Percentiles rank a stretch among this genome's conserved stretches.
Evolutionary conservation across 1,140 invertebrate species (phyloP).

Genomic region (Atta texana): DNA sequence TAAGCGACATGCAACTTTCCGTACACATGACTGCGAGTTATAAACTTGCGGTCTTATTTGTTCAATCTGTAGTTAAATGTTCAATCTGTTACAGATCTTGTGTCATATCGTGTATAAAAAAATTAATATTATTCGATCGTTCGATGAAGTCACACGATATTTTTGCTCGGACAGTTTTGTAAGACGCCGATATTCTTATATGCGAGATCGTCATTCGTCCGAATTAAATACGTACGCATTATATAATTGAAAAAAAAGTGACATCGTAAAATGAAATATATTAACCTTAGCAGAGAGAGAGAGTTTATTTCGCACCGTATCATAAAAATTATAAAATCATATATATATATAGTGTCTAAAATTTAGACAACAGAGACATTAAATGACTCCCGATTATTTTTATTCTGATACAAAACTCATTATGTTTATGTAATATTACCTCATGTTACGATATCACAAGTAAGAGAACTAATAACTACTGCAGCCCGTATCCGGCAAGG

Average conservation of each 20-base stretch:
- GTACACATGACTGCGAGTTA: neutral
- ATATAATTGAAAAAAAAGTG: neutral
- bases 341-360: neutral
- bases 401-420: conserved; percentile 22
- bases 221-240: neutral
- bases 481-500: conserved; percentile 74
- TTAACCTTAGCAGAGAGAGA: neutral
- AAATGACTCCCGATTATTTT: neutral
- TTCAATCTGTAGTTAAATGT: conserved; percentile 8
- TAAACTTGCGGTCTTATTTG: neutral
- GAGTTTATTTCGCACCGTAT: neutral
- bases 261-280: neutral
- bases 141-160: conserved; percentile 15
- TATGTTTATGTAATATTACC: conserved; percentile 5
- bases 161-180: neutral
- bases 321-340: neutral
- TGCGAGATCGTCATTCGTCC: conserved; percentile 5
- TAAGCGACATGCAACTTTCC: neutral
- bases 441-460: neutral
- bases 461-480: conserved; percentile 34
- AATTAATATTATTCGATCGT: conserved; percentile 29
- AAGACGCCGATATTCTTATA: neutral
- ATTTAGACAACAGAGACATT: neutral
- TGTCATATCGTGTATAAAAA: conserved; percentile 9
- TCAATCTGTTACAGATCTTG: neutral